Evolutionary conservation across 2,888 invertebrate species (phyloP).

Genomic region (Melinaea marsaeus): DNA sequence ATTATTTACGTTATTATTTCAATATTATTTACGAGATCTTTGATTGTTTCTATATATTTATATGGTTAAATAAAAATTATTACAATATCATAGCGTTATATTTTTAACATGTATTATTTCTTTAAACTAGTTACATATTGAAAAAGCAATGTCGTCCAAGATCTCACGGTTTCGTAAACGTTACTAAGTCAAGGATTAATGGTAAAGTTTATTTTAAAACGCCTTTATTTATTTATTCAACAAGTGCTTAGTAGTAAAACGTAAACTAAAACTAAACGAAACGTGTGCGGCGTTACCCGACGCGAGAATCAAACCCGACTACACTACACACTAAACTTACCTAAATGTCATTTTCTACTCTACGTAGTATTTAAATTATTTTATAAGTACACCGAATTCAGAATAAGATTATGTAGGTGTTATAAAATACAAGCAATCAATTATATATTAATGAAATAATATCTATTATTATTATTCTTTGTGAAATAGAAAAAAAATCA

Average conservation of each 20-base stretch:
- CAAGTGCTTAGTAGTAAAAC: conserved; percentile 73
- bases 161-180: conserved; percentile 66
- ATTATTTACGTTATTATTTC: neutral
- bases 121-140: conserved; percentile 18
- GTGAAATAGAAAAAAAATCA: conserved; percentile 7
- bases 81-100: no score
- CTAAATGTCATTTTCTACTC: neutral
- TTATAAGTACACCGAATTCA: neutral
- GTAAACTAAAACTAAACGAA: conserved; percentile 49
- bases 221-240: conserved; percentile 71
- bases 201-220: conserved; percentile 70
- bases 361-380: neutral
- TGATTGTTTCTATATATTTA: no score
- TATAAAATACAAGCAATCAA: no score
- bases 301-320: conserved; percentile 48
- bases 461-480: no score
- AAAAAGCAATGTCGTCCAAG: conserved; percentile 32
- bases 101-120: neutral
- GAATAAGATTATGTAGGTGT: no score
- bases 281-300: conserved; percentile 41
- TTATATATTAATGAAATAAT: no score
- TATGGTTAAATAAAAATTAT: no score
- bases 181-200: conserved; percentile 68
- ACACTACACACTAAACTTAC: conserved; percentile 19
- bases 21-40: neutral